phyloP scores from a whole-genome alignment of 2,797 vertebrate genomes.

The Siniperca scherzeri region DNA sequence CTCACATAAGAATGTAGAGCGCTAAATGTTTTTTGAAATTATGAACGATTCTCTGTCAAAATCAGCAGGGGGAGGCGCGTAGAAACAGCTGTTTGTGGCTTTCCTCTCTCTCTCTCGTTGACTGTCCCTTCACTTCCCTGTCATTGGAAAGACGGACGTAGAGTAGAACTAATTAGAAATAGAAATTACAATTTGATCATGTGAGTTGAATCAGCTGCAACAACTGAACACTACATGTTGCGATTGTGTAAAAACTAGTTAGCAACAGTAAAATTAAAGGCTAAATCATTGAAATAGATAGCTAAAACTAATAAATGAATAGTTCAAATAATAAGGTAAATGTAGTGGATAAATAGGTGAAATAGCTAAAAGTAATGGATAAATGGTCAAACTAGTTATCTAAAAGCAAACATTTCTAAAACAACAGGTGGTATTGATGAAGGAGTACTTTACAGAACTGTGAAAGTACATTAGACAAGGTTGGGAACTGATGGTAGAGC shows the following conservation, averaged over 20 bases:
- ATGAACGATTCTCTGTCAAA: no score
- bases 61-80: no score
- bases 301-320: not conserved
- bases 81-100: no score
- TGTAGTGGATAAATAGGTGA: no score
- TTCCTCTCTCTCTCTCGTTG: no score
- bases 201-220: not conserved
- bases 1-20: no score
- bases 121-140: no score
- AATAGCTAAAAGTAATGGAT: not conserved
- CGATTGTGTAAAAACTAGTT: not conserved
- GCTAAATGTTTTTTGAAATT: no score
- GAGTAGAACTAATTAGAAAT: not conserved
- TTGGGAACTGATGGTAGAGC: not conserved
- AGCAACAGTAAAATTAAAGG: not conserved
- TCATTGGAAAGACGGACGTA: not conserved
- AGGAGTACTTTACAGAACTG: not conserved
- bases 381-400: not conserved
- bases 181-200: not conserved
- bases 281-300: not conserved
- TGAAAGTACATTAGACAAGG: not conserved
- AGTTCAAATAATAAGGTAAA: not conserved
- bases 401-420: not conserved
- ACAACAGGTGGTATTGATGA: not conserved
- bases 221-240: not conserved